Evolutionary conservation across 2,797 vertebrate genomes (phyloP).

Genomic region (Pipistrellus pipistrellus): DNA sequence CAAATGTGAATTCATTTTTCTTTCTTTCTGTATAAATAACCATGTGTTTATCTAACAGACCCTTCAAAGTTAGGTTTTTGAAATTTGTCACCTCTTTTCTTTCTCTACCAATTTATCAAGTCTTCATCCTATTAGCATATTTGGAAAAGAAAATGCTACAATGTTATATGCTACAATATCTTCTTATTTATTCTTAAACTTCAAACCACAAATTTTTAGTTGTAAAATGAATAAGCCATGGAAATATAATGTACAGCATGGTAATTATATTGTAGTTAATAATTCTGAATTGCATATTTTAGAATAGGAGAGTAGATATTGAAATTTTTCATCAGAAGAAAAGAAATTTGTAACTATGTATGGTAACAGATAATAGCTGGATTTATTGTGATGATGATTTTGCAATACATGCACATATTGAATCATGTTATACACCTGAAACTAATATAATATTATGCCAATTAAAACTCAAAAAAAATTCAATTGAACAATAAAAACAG

Average conservation of each 20-base stretch:
- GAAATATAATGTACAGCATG: background rate
- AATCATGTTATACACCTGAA: background rate
- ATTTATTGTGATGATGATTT: background rate
- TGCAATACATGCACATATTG: background rate
- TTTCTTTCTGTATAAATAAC: background rate
- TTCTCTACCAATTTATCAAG: background rate
- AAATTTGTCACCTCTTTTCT: constrained; percentile 41
- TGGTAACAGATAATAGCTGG: background rate
- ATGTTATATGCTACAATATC: background rate
- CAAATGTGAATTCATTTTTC: constrained; percentile 34
- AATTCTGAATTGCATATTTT: background rate
- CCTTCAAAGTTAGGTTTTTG: constrained; percentile 44
- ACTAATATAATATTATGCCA: background rate
- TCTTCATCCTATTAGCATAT: background rate
- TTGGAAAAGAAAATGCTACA: constrained; percentile 15
- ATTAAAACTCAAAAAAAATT: background rate
- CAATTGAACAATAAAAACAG: background rate
- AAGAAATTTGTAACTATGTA: background rate
- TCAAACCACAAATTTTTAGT: background rate
- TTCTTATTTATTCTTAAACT: constrained; percentile 44
- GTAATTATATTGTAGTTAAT: background rate
- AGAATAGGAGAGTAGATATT: background rate
- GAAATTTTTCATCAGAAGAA: background rate
- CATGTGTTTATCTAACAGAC: constrained; percentile 20
- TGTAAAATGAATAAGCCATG: background rate